phyloP scores from a whole-genome alignment of 53 echinoderm and acorn worm genomes.

The Holothuria leucospilota region DNA sequence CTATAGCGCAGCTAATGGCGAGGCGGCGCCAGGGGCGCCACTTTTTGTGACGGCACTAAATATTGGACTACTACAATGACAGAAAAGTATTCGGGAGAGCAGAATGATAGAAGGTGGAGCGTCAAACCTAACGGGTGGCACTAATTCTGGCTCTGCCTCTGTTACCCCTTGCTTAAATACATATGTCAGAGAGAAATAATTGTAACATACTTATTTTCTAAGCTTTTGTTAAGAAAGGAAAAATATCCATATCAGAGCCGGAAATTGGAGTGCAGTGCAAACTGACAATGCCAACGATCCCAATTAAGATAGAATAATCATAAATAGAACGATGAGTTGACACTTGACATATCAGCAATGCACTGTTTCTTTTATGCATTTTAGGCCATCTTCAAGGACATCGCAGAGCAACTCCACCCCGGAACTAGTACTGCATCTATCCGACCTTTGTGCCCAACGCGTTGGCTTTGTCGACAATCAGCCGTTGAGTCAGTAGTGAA shows the following conservation, averaged over 20 bases:
- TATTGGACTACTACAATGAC: too few relatives aligned
- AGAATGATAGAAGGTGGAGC: too few relatives aligned
- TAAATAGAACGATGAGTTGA: conserved; percentile 1
- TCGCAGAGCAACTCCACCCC: conserved; percentile 31
- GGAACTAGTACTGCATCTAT: conserved; percentile 34
- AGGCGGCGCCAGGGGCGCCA: conserved; percentile 53
- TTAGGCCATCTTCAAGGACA: conserved; percentile 61
- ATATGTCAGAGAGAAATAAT: too few relatives aligned
- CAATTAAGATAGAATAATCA: neutral
- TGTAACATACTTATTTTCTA: too few relatives aligned
- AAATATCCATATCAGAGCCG: too few relatives aligned
- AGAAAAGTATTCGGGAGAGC: too few relatives aligned
- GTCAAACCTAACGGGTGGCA: too few relatives aligned
- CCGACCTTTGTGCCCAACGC: conserved; percentile 67
- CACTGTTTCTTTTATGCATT: conserved; percentile 32
- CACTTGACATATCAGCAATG: conserved; percentile 16
- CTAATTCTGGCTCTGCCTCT: too few relatives aligned
- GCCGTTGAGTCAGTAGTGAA: conserved; percentile 64
- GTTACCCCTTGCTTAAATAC: too few relatives aligned
- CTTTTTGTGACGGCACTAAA: too few relatives aligned
- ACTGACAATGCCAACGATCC: neutral
- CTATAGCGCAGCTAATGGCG: conserved; percentile 60
- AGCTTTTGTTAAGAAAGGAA: too few relatives aligned
- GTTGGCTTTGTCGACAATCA: conserved; percentile 67
- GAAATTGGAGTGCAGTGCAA: too few relatives aligned